Percentiles rank a stretch among this genome's conserved stretches.
phyloP scores from a whole-genome alignment of 2,113 vertebrate genomes.

The Laticauda laticaudata region DNA sequence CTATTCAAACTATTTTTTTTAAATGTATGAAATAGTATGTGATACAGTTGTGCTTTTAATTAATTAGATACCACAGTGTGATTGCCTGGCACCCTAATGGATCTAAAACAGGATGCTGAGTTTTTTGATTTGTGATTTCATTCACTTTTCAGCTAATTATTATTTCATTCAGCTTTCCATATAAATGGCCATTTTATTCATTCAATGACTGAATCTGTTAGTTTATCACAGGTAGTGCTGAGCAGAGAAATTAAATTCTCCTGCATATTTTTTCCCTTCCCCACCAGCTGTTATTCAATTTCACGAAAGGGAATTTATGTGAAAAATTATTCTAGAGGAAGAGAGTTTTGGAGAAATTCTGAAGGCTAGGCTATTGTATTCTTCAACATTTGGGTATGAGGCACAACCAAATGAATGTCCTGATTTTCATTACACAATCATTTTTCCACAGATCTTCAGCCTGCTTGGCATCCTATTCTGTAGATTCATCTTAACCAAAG shows the following conservation, averaged over 20 bases:
- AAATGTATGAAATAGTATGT: conserved; percentile 50
- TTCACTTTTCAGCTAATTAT: not conserved
- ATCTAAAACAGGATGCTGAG: conserved; percentile 31
- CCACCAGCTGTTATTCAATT: not conserved
- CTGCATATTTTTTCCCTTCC: not conserved
- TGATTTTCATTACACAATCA: not conserved
- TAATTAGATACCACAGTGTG: conserved; percentile 53
- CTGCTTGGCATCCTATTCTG: not conserved
- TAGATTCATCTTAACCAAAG: not conserved
- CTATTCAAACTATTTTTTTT: not conserved
- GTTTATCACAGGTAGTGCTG: not conserved
- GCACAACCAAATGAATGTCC: not conserved
- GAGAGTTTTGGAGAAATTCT: not conserved
- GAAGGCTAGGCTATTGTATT: not conserved
- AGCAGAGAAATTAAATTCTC: not conserved
- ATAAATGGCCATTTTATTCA: conserved; percentile 21
- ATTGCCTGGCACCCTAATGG: conserved; percentile 44
- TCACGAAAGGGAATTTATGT: not conserved
- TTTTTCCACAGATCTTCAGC: not conserved
- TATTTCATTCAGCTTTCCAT: conserved; percentile 25
- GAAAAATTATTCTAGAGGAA: not conserved
- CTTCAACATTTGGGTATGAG: not conserved
- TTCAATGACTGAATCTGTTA: not conserved
- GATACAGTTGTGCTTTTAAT: conserved; percentile 49
- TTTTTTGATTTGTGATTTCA: not conserved